These are phyloP conservation scores for Harpagus bidentatus DNA, from an alignment of 2,113 vertebrate genomes.

Conservation along the genomic window DNA sequence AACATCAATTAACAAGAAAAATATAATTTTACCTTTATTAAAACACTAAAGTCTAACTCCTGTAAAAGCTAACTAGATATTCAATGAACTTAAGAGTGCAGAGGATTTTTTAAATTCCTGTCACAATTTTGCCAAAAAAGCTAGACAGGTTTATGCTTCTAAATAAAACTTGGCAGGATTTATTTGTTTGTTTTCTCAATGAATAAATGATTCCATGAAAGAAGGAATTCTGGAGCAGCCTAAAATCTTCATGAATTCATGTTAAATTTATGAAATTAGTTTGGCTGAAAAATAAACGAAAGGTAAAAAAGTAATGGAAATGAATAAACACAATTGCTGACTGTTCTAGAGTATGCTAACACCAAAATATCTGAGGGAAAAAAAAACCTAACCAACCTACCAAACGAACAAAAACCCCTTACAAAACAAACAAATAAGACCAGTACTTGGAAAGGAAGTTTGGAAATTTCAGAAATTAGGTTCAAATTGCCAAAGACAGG, in stretches of 20 bases:
- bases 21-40: neutral
- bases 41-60: neutral
- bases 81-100: neutral
- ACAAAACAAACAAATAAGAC: neutral
- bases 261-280: neutral
- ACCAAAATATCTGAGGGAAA: neutral
- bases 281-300: neutral
- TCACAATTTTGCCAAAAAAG: neutral
- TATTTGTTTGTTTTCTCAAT: neutral
- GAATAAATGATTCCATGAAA: neutral
- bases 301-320: neutral
- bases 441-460: neutral
- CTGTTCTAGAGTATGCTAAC: neutral
- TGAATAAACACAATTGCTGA: neutral
- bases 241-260: neutral
- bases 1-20: neutral
- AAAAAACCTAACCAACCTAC: neutral
- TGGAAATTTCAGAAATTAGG: neutral
- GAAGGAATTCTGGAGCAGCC: neutral
- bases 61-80: neutral
- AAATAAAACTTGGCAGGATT: neutral
- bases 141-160: neutral
- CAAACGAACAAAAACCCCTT: neutral
- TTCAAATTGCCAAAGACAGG: neutral
- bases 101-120: neutral